Percentiles rank a stretch among this genome's conserved stretches.
Conservation (phyloP, 2,888 invertebrate genomes). For the Blastobasis lacticolella region DNA sequence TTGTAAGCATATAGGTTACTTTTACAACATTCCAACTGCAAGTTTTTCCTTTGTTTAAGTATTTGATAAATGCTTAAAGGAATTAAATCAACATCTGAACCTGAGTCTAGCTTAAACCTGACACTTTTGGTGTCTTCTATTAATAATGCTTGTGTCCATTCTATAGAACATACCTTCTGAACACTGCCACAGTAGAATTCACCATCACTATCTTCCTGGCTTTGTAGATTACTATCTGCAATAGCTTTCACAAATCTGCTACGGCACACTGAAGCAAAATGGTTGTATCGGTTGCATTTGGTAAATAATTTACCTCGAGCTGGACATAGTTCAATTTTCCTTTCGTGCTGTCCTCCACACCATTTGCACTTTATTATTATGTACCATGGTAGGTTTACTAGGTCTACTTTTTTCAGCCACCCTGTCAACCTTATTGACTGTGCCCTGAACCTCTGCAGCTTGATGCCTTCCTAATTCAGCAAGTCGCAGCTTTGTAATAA, state of each 20-base stretch:
- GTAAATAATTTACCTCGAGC: not conserved
- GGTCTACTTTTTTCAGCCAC: not conserved
- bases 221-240: not conserved
- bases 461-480: not conserved
- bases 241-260: not conserved
- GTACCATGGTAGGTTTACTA: no score
- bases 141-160: not conserved
- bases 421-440: not conserved
- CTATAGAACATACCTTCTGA: no score
- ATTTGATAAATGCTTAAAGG: not conserved
- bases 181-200: not conserved
- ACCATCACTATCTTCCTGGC: not conserved
- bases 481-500: not conserved
- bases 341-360: not conserved
- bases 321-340: not conserved
- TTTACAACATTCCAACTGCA: no score
- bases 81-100: not conserved
- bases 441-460: not conserved
- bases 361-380: not conserved
- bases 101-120: not conserved
- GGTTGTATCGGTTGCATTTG: not conserved
- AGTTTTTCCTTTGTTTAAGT: not conserved
- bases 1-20: no score
- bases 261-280: not conserved
- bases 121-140: not conserved